phyloP scores from a whole-genome alignment of 2,113 vertebrate genomes.

The Oriolus oriolus region DNA sequence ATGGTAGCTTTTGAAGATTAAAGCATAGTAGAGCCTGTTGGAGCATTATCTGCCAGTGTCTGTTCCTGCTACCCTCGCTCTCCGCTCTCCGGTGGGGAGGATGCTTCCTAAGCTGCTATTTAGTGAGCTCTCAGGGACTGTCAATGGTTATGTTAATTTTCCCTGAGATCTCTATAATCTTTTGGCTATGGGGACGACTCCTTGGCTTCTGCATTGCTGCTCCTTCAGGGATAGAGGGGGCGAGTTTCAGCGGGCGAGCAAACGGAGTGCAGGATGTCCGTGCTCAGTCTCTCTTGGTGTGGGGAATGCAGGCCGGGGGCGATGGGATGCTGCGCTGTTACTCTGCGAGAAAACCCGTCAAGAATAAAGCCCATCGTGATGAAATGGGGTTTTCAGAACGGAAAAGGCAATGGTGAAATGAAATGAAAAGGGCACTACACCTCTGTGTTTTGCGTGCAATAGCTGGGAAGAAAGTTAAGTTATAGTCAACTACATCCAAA shows the following conservation, averaged over 20 bases:
- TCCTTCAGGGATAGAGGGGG: background rate
- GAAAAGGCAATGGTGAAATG: background rate
- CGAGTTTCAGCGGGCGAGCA: fast-evolving
- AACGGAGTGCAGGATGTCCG: fast-evolving
- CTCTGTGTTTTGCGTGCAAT: background rate
- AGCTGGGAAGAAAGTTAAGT: background rate
- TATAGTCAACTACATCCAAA: background rate
- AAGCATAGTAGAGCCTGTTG: slow-evolving; percentile 7
- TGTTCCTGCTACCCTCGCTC: background rate
- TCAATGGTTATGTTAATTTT: background rate
- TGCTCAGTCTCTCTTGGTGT: fast-evolving
- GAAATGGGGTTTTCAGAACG: background rate
- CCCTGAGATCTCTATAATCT: background rate
- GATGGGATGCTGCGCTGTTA: background rate
- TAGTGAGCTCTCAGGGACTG: background rate
- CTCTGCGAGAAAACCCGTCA: background rate
- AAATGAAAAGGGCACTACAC: background rate
- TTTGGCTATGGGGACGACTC: background rate
- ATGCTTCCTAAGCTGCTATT: background rate
- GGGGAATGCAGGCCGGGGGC: fast-evolving
- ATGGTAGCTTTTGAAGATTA: slow-evolving; percentile 55
- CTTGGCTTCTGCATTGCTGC: background rate
- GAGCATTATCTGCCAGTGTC: slow-evolving; percentile 16
- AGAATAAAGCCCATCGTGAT: background rate
- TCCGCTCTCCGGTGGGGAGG: background rate